A percentile compares a stretch with the other conserved stretches of the same genome.
Conservation (phyloP, 2,797 vertebrate species). For the Diglossa cyanea region DNA sequence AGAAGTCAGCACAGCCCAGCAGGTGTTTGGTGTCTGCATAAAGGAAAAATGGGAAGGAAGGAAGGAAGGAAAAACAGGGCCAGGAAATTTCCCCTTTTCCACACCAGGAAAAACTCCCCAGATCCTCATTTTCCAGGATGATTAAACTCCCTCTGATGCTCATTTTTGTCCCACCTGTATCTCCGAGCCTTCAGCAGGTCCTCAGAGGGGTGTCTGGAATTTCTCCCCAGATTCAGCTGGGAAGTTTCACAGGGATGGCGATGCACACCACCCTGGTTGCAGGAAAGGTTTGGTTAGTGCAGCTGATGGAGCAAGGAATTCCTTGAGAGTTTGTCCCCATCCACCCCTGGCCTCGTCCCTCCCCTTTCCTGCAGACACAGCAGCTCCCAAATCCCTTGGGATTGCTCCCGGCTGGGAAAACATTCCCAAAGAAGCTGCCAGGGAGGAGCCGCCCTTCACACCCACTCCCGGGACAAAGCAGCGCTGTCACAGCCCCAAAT, state of each 20-base stretch:
- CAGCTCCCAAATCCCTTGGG: not conserved
- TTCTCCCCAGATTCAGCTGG: not conserved
- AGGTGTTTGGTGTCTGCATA: not conserved
- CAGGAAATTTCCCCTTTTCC: not conserved
- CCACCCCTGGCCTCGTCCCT: not conserved
- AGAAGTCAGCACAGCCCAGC: not conserved
- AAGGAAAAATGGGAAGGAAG: not conserved
- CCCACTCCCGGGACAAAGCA: not conserved
- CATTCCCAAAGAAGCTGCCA: not conserved
- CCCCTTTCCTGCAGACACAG: not conserved
- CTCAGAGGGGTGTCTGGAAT: not conserved
- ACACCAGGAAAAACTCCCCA: no score
- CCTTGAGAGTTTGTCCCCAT: not conserved
- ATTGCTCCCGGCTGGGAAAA: not conserved
- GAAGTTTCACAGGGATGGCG: not conserved
- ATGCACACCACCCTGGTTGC: not conserved
- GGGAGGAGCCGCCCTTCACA: not conserved
- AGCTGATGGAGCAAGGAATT: not conserved
- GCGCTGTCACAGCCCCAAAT: not conserved
- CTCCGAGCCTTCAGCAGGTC: not conserved
- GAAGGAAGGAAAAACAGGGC: not conserved
- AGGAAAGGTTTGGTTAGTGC: not conserved
- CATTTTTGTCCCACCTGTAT: not conserved
- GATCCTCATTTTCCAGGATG: not conserved
- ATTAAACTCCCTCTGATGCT: not conserved